Base-by-base conservation (phyloP, 2,888 invertebrate genomes). In the Diaperis boleti region DNA sequence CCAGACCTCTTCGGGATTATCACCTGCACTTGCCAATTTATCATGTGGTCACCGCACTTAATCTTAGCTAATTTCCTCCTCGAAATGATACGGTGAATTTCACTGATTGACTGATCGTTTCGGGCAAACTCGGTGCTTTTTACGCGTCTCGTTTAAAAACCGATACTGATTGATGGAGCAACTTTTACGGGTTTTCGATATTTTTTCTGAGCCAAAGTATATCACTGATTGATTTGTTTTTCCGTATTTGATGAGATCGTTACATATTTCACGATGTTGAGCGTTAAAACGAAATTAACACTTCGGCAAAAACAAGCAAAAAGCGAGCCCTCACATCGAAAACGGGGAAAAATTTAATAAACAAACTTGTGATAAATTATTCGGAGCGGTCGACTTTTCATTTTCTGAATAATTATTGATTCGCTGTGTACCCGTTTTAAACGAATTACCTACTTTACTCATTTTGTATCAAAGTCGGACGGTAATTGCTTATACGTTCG, bases 1-100 rank as follows among this genome's bases (percentile, higher is more conserved):
- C 65, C 65, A 61, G 60, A 60, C 67, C 69, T 65, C 47, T 59
- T 63, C 60, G 59, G 69, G 74, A 74, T 73, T 74, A 74, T 74
- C 74, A 74, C 74, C 74, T 74, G 73, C 69, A 71, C 66, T 65
- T 29, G 52, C 66, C 69, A 70, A 74, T 74, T 72, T 72, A 74
- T 74, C 74, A 72, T 69, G 66, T 63, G 57, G 67, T 60, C 60
- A 64, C 66, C 68, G 65, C 67, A 65, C 67, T 68, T 68, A 68
- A 69, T 69, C 69, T 69, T 68, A 55, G 50, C 65, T 68, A 67
- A 68, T 69, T 68, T 65, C 42, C 60, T n/a, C 44, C 31, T 29
- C 52, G 39, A 14, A 55, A 47, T 55, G 62, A 56, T 62, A 20
- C 33, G 56, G 55, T 50, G 62, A 62, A 62, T 61, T 61, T 61